Evolutionary conservation across 2,113 vertebrate genomes (phyloP).

Genomic region (Corydoras sp.): DNA sequence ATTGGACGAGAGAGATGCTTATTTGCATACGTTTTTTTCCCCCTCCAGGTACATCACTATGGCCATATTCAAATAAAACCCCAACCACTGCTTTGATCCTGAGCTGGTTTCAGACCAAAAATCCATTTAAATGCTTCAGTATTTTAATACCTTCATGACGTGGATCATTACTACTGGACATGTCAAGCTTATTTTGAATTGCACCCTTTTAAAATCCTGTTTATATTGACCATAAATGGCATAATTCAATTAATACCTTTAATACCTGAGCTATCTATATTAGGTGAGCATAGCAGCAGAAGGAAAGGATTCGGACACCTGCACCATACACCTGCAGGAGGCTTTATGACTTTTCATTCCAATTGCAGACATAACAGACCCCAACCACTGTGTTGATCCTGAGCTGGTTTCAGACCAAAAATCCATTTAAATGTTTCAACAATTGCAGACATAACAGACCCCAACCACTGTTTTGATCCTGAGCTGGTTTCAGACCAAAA

Average conservation of each 20-base stretch:
- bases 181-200: too few species aligned
- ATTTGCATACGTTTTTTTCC: slow-evolving; percentile 47
- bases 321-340: too few species aligned
- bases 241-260: too few species aligned
- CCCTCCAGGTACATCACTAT: slow-evolving; percentile 27
- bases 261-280: too few species aligned
- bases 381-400: slow-evolving; percentile 28
- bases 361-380: not conserved
- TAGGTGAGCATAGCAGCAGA: too few species aligned
- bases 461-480: slow-evolving; percentile 29
- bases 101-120: not conserved
- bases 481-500: not conserved
- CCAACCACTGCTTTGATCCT: slow-evolving; percentile 28
- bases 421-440: too few species aligned
- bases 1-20: slow-evolving; percentile 22
- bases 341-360: too few species aligned
- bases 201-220: too few species aligned
- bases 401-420: not conserved
- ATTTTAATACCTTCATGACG: not conserved
- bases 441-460: too few species aligned
- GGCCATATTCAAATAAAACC: slow-evolving; percentile 44
- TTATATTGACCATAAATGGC: too few species aligned
- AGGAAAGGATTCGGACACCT: too few species aligned
- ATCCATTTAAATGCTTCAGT: not conserved
- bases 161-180: too few species aligned